Conservation (phyloP, 35 echinoderm and acorn worm genomes). For the Ptychodera flava region DNA sequence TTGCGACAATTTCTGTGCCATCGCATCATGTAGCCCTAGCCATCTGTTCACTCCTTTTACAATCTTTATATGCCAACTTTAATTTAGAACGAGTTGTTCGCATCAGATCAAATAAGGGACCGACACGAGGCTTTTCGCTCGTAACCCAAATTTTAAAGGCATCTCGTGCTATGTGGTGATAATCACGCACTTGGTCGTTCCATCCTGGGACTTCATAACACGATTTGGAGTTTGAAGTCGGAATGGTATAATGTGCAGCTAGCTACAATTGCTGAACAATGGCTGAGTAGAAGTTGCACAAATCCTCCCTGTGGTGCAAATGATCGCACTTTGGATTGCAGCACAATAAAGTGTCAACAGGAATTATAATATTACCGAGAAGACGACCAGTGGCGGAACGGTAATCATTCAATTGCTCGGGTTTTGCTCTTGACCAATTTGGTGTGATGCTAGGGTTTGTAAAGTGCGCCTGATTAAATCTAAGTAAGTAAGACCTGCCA, state of each 20-base stretch:
- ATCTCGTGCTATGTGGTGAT: not conserved
- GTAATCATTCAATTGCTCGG: no score
- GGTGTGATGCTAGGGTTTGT: no score
- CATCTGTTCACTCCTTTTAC: not conserved
- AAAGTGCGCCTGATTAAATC: no score
- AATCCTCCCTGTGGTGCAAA: not conserved
- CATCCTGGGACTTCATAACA: not conserved
- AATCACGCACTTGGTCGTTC: not conserved
- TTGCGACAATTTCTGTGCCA: not conserved
- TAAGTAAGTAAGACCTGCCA: no score
- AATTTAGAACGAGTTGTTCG: not conserved
- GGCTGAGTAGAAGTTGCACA: not conserved
- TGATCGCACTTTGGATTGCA: not conserved
- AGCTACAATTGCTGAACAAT: not conserved
- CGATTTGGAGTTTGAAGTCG: not conserved
- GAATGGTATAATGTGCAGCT: not conserved
- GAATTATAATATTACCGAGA: no score
- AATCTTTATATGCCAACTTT: not conserved
- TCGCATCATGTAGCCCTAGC: not conserved
- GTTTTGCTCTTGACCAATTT: no score
- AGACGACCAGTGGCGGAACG: no score
- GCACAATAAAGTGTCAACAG: no score
- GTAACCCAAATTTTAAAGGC: not conserved
- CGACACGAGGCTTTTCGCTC: not conserved
- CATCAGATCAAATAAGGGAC: not conserved